Conservation (phyloP, 2,113 vertebrate species). For the Saimiri boliviensis region DNA sequence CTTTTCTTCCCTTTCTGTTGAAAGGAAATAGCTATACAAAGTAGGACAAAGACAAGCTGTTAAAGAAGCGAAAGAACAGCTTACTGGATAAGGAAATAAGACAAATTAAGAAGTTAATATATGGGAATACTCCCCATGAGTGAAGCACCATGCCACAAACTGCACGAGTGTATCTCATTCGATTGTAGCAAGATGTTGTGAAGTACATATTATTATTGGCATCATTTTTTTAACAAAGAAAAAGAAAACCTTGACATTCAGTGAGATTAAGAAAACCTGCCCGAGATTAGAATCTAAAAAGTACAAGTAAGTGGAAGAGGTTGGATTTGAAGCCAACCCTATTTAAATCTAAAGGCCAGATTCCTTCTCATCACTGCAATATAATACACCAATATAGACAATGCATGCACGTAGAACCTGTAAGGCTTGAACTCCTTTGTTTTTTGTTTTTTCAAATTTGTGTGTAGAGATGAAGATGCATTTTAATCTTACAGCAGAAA, state of each 20-base stretch:
- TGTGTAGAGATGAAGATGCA: neutral
- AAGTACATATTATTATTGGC: neutral
- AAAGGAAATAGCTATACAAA: neutral
- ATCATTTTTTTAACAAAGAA: neutral
- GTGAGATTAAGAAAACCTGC: slow-evolving; percentile 29
- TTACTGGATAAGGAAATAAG: slow-evolving; percentile 27
- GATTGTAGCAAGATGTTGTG: neutral
- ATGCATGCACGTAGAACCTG: neutral
- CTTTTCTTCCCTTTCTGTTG: neutral
- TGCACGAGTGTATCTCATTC: neutral
- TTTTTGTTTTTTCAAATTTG: no score
- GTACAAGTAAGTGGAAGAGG: neutral
- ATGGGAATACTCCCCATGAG: neutral
- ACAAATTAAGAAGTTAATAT: neutral
- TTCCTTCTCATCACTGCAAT: neutral
- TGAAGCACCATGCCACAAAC: neutral
- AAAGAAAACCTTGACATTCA: neutral
- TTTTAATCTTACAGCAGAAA: neutral
- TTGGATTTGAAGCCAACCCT: neutral
- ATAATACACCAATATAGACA: neutral
- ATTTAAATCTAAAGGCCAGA: slow-evolving; percentile 2
- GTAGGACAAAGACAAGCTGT: neutral
- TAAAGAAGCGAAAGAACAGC: neutral
- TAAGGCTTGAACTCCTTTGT: neutral
- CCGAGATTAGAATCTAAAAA: neutral